phyloP scores from a whole-genome alignment of 2,113 vertebrate species.

The Paramisgurnus dabryanus region DNA sequence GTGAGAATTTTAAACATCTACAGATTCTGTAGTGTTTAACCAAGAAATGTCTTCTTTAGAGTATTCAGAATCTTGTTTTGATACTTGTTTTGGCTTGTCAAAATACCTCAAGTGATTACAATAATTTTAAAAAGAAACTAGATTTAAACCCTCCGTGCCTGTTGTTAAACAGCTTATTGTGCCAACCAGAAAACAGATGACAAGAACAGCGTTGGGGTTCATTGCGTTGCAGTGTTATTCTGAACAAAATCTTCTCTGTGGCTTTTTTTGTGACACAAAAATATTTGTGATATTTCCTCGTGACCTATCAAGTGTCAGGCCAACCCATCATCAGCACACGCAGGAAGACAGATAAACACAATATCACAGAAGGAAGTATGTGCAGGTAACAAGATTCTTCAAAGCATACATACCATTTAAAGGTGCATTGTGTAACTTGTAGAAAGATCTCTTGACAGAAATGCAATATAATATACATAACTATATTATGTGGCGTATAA shows the following conservation, averaged over 20 bases:
- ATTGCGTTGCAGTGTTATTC: background rate
- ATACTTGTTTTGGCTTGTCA: too few relatives aligned
- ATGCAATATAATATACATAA: too few relatives aligned
- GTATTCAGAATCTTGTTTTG: too few relatives aligned
- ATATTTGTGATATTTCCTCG: background rate
- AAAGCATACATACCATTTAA: too few relatives aligned
- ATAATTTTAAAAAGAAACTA: too few relatives aligned
- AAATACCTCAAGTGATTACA: too few relatives aligned
- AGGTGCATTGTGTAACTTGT: too few relatives aligned
- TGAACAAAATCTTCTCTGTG: background rate
- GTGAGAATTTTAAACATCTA: too few relatives aligned
- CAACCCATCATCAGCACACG: background rate
- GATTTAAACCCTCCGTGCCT: background rate
- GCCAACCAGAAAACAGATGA: background rate
- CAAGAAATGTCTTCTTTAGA: too few relatives aligned
- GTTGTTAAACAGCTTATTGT: conserved; percentile 5
- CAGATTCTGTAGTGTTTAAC: too few relatives aligned
- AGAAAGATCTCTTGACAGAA: too few relatives aligned
- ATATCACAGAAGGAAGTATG: background rate
- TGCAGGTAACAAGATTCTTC: background rate
- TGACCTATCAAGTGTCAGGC: background rate
- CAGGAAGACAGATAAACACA: background rate
- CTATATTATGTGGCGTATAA: too few relatives aligned
- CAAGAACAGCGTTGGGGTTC: background rate
- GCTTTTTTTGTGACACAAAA: background rate